Evolutionary conservation across 2,113 vertebrate genomes (phyloP), one percentile per base, ranked within the genome.

Genomic region (Axis porcinus): DNA sequence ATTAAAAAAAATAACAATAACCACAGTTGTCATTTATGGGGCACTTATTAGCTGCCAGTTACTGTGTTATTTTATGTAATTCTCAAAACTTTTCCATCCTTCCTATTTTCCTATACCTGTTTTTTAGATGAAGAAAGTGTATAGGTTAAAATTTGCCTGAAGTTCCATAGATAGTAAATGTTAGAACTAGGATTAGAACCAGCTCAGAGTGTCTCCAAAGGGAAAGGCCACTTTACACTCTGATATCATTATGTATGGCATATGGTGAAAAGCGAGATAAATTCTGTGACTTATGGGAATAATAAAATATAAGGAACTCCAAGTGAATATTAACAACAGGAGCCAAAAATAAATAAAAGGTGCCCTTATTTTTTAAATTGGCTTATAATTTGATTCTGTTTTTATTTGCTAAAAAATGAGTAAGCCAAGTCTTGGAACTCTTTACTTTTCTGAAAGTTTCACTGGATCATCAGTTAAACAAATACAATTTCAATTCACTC

Each of bases 341-440:
- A 92, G 5, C 21, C 40, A 11, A 50, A 60, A 47, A 88, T 58
- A 86, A 62, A 87, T 95, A 57, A 81, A 36, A 83, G 15, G 25
- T 84, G 8, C 5, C 13, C 7, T 62, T n/a, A 45, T 74, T 95
- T 58, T 17, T 30, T 52, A 95, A 83, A 83, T 62, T 70, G 23
- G 6, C 33, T 81, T 96, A 78, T 23, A 88, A 91, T 62, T 95
- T 96, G 94, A 92, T 67, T 54, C 4, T 85, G 43, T 87, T 94
- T 10, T 10, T 91, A 60, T 84, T 91, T 93, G 28, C 25, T 97
- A 21, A 82, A 85, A 92, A 45, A 54, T 76, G 11, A 94, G 23
- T 89, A 67, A 86, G 30, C 7, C 52, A 64, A 30, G 9, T 70
- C 9, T 45, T 93, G 50, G 85, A 82, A 82, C 50, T 36, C 30